Conservation (phyloP, 2,113 vertebrate genomes). For the Apodemus speciosus region DNA sequence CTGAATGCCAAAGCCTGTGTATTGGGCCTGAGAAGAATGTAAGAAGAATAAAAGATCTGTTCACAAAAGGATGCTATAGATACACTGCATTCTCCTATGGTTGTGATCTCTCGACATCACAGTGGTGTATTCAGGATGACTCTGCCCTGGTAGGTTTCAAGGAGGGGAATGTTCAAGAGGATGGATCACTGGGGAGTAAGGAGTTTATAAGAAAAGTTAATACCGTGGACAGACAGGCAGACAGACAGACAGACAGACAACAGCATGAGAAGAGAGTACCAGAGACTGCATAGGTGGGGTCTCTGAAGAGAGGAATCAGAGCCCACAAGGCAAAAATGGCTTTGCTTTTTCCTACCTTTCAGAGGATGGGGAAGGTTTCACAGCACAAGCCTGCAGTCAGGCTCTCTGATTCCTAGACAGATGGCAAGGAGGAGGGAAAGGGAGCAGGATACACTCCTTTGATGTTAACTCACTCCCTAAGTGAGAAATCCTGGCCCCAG, state of each 20-base stretch:
- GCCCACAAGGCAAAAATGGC: not conserved
- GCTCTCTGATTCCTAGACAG: not conserved
- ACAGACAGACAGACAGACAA: not conserved
- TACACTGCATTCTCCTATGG: not conserved
- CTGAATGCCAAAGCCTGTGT: not conserved
- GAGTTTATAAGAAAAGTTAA: not conserved
- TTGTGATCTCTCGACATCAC: not conserved
- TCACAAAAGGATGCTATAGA: conserved; percentile 33
- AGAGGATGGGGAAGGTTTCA: not conserved
- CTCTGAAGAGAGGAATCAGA: not conserved
- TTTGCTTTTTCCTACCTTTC: not conserved
- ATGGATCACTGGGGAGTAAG: not conserved
- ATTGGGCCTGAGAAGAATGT: conserved; percentile 1
- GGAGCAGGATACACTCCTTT: not conserved
- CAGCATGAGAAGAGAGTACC: not conserved
- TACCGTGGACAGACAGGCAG: not conserved
- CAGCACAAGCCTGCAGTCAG: not conserved
- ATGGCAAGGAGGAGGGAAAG: not conserved
- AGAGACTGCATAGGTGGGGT: not conserved
- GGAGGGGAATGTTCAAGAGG: not conserved
- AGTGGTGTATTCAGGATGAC: not conserved
- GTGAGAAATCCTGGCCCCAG: not conserved
- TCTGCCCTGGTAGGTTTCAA: not conserved
- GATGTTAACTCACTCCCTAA: not conserved
- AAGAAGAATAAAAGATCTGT: not conserved